Evolutionary conservation across 2,113 vertebrate genomes (phyloP).

Genomic region (Ibidorhyncha struthersii): DNA sequence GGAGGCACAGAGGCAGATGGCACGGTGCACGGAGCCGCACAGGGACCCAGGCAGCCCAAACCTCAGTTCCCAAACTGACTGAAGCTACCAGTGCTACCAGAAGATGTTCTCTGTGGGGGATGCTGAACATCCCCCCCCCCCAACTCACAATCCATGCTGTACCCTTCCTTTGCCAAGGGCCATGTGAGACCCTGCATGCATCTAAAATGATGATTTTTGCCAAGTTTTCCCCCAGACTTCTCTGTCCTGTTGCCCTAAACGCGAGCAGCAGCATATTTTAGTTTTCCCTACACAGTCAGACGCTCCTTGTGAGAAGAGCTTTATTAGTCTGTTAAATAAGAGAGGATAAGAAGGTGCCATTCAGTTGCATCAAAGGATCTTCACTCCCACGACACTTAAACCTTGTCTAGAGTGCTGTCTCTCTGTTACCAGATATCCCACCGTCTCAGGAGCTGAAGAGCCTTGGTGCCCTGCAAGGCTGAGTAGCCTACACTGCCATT

Average conservation of each 20-base stretch:
- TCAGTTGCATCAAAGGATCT: background rate
- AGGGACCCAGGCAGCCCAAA: background rate
- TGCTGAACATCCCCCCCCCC: background rate
- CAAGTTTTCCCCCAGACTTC: background rate
- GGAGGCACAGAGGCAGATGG: background rate
- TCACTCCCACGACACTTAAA: background rate
- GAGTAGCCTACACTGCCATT: background rate
- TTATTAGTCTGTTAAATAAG: background rate
- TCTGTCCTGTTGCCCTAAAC: background rate
- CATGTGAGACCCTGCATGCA: fast-evolving
- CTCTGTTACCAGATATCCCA: background rate
- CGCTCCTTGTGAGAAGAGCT: background rate
- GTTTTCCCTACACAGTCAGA: background rate
- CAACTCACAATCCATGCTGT: background rate
- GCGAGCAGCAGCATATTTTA: background rate
- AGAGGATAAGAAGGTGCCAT: background rate
- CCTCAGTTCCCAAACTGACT: background rate
- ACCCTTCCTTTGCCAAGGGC: background rate
- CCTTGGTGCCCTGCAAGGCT: background rate
- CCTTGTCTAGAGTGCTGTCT: background rate
- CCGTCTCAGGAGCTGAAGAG: background rate
- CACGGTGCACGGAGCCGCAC: fast-evolving
- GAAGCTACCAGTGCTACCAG: background rate
- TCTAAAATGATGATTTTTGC: background rate
- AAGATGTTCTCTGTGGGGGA: background rate